These are phyloP conservation scores for Cheilosia vernalis DNA, from an alignment of 2,888 invertebrate species.

Conservation along the genomic window DNA sequence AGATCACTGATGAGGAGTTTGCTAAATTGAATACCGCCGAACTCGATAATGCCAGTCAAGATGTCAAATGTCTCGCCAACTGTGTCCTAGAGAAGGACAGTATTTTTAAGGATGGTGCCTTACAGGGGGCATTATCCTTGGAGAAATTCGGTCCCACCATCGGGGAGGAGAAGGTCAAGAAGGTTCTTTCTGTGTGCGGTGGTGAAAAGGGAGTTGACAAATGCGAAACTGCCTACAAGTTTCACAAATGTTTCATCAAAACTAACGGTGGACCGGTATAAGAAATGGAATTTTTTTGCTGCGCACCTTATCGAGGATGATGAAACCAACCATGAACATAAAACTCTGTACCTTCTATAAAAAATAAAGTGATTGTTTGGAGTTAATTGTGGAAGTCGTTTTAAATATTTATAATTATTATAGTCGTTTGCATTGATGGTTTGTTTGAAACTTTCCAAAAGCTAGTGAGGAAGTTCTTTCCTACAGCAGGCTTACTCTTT, in stretches of 20 bases:
- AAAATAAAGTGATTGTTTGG: too few species aligned
- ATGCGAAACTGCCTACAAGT: slow-evolving; percentile 79
- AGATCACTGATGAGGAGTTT: slow-evolving; percentile 77
- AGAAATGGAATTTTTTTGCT: too few species aligned
- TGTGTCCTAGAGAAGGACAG: slow-evolving; percentile 81
- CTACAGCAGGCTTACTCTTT: too few species aligned
- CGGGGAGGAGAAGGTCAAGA: slow-evolving; percentile 78
- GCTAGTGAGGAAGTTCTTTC: too few species aligned
- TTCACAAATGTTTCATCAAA: slow-evolving; percentile 78
- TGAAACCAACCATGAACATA: too few species aligned
- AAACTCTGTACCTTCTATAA: too few species aligned
- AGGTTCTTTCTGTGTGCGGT: slow-evolving; percentile 76
- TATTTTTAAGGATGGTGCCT: slow-evolving; percentile 77
- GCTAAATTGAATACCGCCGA: slow-evolving; percentile 77
- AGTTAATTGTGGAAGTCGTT: too few species aligned
- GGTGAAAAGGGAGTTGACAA: slow-evolving; percentile 76
- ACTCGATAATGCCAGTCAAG: slow-evolving; percentile 75
- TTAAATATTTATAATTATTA: too few species aligned
- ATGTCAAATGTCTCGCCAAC: slow-evolving; percentile 79
- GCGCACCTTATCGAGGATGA: too few species aligned
- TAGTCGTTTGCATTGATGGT: too few species aligned
- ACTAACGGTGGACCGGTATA: slow-evolving; percentile 49
- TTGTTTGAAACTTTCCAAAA: too few species aligned
- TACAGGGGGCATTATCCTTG: slow-evolving; percentile 76
- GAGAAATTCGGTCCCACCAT: slow-evolving; percentile 75